Percentiles rank a stretch among this genome's conserved stretches.
phyloP scores from a whole-genome alignment of 2,113 vertebrate species.

The Mandrillus leucophaeus region DNA sequence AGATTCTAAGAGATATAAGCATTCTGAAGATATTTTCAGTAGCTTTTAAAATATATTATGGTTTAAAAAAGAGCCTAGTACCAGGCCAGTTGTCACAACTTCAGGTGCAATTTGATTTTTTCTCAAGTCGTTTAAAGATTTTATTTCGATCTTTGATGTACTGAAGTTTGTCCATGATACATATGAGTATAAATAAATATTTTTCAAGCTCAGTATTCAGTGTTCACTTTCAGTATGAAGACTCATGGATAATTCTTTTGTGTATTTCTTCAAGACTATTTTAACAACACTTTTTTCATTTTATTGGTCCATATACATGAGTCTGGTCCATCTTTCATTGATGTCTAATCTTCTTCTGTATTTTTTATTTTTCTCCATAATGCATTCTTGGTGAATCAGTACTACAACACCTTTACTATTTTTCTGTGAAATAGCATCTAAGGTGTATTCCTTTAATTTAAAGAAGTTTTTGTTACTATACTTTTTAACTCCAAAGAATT shows the following conservation, averaged over 20 bases:
- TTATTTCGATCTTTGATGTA: background rate
- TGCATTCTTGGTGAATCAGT: background rate
- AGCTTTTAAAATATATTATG: background rate
- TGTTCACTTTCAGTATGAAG: background rate
- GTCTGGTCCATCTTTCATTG: background rate
- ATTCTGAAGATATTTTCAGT: background rate
- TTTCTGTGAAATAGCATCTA: background rate
- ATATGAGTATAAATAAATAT: background rate
- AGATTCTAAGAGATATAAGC: background rate
- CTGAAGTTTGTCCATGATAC: background rate
- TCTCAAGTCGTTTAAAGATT: background rate
- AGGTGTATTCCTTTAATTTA: background rate
- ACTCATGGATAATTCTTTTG: background rate
- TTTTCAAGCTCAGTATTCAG: background rate
- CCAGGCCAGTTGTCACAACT: background rate
- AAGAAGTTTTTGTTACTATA: background rate
- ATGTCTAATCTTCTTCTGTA: background rate
- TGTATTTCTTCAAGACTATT: background rate
- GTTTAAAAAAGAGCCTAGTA: background rate
- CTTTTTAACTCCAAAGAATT: background rate
- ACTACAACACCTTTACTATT: background rate
- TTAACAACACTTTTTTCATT: background rate
- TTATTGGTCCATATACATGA: background rate
- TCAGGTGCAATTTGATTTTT: background rate
- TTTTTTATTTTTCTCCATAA: background rate